These are phyloP conservation scores for Drosophila pallidifrons DNA, from an alignment of 1,140 invertebrate species.

Conservation along the genomic window DNA sequence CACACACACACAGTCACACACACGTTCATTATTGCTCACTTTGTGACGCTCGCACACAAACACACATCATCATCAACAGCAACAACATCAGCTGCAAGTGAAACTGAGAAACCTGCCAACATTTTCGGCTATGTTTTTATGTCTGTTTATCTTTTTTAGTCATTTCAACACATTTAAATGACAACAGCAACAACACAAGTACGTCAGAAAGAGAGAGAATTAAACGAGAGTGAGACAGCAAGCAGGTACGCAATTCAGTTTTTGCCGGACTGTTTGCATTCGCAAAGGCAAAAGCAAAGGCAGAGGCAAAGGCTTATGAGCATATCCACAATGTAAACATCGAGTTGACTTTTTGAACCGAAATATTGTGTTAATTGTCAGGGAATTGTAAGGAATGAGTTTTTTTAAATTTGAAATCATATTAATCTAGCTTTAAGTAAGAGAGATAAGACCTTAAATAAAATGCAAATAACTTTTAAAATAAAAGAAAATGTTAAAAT, in stretches of 20 bases:
- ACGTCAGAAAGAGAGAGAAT: background rate
- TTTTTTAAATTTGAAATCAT: background rate
- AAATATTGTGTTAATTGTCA: conserved; percentile 39
- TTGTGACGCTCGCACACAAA: conserved; percentile 58
- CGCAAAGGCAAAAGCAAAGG: background rate
- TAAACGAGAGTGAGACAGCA: background rate
- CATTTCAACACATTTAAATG: conserved; percentile 80
- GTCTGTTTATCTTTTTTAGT: conserved; percentile 73
- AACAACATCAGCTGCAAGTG: conserved; percentile 9
- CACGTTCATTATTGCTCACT: conserved; percentile 71
- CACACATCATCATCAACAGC: conserved; percentile 1
- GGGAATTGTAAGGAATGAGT: background rate
- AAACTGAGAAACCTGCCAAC: conserved; percentile 55
- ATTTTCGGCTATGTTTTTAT: conserved; percentile 59
- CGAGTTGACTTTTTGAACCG: conserved; percentile 32
- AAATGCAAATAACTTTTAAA: background rate
- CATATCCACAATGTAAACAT: conserved; percentile 21
- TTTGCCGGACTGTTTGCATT: conserved; percentile 20
- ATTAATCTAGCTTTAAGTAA: background rate
- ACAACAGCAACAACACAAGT: conserved; percentile 26
- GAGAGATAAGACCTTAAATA: background rate
- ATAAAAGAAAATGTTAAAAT: background rate
- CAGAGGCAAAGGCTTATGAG: conserved; percentile 14
- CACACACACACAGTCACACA: conserved; percentile 35
- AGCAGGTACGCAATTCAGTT: conserved; percentile 27